Conservation (phyloP, 23 tunicate genomes). For the Phallusia fumigata region DNA sequence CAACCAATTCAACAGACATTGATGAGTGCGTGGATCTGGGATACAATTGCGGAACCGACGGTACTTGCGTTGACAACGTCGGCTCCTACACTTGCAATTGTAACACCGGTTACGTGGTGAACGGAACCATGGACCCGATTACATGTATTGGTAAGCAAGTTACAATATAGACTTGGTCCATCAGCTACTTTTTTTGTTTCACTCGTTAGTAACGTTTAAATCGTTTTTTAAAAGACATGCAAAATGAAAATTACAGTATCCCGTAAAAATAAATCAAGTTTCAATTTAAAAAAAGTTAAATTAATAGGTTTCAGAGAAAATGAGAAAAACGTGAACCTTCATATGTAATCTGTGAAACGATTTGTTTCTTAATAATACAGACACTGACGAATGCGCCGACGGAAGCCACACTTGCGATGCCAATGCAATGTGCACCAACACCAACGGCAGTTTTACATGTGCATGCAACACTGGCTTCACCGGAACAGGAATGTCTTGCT, state of each 20-base stretch:
- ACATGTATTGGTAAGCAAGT: neutral
- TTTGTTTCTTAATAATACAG: neutral
- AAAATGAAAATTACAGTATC: too few species aligned
- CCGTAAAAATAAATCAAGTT: too few species aligned
- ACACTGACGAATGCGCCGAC: neutral
- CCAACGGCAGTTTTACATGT: neutral
- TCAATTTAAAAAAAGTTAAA: too few species aligned
- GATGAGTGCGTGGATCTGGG: neutral
- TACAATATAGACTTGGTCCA: too few species aligned
- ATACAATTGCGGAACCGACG: neutral
- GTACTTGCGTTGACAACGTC: constrained; percentile 14
- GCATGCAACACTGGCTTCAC: neutral
- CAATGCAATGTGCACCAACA: neutral
- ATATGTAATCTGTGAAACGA: too few species aligned
- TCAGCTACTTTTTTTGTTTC: too few species aligned
- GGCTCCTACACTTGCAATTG: constrained; percentile 22
- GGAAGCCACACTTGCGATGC: neutral
- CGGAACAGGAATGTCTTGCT: neutral
- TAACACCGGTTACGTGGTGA: neutral
- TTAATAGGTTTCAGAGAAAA: too few species aligned
- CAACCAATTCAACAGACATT: neutral
- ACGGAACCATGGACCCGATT: neutral
- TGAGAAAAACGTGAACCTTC: too few species aligned
- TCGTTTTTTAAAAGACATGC: too few species aligned
- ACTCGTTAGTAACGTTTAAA: too few species aligned